phyloP scores from a whole-genome alignment of 1,140 invertebrate genomes.

The Drosophila tristis region DNA sequence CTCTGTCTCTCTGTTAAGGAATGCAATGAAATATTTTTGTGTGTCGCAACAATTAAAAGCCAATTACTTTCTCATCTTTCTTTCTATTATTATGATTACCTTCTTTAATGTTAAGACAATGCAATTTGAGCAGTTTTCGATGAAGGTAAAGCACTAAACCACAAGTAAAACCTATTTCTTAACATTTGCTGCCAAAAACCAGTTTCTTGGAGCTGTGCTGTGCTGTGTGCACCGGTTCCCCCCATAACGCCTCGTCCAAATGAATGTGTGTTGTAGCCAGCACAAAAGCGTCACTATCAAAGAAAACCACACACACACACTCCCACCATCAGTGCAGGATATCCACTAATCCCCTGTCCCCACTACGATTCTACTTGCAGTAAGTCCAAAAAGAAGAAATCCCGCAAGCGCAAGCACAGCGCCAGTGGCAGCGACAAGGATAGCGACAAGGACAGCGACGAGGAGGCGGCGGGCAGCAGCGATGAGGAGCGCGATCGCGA shows the following conservation, averaged over 20 bases:
- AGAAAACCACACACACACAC: conserved; percentile 16
- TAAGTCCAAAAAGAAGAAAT: conserved; percentile 86
- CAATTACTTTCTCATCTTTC: conserved; percentile 84
- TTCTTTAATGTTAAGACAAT: conserved; percentile 83
- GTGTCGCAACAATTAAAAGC: conserved; percentile 73
- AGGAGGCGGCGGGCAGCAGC: conserved; percentile 82
- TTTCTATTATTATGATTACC: conserved; percentile 84
- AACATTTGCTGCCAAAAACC: conserved; percentile 60
- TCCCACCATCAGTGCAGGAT: neutral
- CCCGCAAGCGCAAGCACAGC: conserved; percentile 84
- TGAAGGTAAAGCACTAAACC: conserved; percentile 83
- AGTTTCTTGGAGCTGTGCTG: conserved; percentile 30
- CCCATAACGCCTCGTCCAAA: conserved; percentile 40
- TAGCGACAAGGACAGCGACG: conserved; percentile 78
- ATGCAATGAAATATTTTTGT: conserved; percentile 39
- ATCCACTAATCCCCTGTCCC: conserved; percentile 13
- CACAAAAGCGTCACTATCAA: conserved; percentile 1
- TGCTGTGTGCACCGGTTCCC: conserved; percentile 15
- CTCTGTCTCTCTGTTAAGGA: conserved; percentile 37
- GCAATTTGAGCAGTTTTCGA: conserved; percentile 84
- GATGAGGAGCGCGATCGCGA: conserved; percentile 82
- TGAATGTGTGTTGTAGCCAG: conserved; percentile 27
- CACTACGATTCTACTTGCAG: conserved; percentile 74
- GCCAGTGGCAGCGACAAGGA: conserved; percentile 81
- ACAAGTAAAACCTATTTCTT: conserved; percentile 66